These are phyloP conservation scores for Cydia splendana DNA, from an alignment of 1,140 invertebrate species.

Conservation along the genomic window DNA sequence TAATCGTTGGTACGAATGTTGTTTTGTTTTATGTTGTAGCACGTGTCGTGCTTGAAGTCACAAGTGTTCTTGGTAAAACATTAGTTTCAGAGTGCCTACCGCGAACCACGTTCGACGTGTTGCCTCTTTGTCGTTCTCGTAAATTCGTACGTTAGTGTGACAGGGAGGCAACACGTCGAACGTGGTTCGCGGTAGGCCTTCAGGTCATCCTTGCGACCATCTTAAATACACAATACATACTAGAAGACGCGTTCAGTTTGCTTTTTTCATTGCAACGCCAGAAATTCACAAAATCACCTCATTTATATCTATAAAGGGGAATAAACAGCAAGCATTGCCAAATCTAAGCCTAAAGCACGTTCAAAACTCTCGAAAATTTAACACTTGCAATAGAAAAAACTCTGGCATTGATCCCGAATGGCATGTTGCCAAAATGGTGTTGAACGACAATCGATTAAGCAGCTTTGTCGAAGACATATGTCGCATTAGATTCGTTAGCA, in stretches of 20 bases:
- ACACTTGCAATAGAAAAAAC: constrained; percentile 25
- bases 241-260: not conserved
- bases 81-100: too few species aligned
- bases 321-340: constrained; percentile 32
- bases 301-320: constrained; percentile 10
- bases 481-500: constrained; percentile 70
- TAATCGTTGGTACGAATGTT: constrained; percentile 65
- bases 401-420: constrained; percentile 19
- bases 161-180: too few species aligned
- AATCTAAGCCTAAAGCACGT: constrained; percentile 30
- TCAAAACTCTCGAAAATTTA: constrained; percentile 16
- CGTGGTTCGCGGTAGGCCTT: too few species aligned
- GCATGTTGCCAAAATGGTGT: constrained; percentile 47
- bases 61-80: not conserved
- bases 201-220: not conserved
- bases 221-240: not conserved
- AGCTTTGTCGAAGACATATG: constrained; percentile 66
- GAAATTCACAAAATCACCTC: not conserved
- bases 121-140: too few species aligned
- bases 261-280: not conserved
- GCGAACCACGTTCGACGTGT: too few species aligned
- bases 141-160: too few species aligned
- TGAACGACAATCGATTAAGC: constrained; percentile 52
- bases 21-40: constrained; percentile 35
- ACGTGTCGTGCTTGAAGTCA: constrained; percentile 5